Conservation (phyloP, 2,888 invertebrate species). For the Pachliopta kotzebuea region DNA sequence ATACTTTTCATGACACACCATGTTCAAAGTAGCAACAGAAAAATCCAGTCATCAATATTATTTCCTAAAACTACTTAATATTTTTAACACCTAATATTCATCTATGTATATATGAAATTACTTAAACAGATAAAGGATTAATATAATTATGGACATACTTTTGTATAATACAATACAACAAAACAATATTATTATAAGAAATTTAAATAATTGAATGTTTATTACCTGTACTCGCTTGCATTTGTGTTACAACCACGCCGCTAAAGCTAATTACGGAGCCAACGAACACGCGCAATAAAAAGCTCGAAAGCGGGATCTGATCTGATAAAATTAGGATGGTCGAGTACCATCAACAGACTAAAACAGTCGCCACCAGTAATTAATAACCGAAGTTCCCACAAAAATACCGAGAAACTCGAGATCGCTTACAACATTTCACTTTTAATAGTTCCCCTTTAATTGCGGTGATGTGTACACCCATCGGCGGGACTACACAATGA, state of each 20-base stretch:
- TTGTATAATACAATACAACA: neutral
- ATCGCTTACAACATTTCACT: constrained; percentile 40
- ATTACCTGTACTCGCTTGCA: constrained; percentile 20
- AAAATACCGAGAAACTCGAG: constrained; percentile 39
- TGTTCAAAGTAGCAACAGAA: too few relatives aligned
- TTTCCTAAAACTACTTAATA: too few relatives aligned
- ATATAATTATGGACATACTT: too few relatives aligned
- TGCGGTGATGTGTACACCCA: constrained; percentile 36
- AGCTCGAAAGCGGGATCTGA: constrained; percentile 32
- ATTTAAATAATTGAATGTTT: constrained; percentile 24
- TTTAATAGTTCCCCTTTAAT: constrained; percentile 46
- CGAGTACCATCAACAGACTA: constrained; percentile 36
- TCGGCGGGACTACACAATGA: constrained; percentile 31
- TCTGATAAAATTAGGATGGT: constrained; percentile 45
- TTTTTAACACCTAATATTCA: too few relatives aligned
- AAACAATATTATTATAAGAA: neutral
- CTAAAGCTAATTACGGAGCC: constrained; percentile 29
- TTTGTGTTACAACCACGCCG: constrained; percentile 13
- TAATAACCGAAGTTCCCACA: constrained; percentile 47
- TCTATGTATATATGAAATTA: too few relatives aligned
- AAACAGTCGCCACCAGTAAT: constrained; percentile 37
- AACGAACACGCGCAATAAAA: constrained; percentile 33
- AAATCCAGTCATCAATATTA: too few relatives aligned
- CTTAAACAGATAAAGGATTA: too few relatives aligned
- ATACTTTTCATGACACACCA: too few relatives aligned